Evolutionary conservation across 2,888 invertebrate genomes (phyloP).

Genomic region (Tenthredo scrophulariae): DNA sequence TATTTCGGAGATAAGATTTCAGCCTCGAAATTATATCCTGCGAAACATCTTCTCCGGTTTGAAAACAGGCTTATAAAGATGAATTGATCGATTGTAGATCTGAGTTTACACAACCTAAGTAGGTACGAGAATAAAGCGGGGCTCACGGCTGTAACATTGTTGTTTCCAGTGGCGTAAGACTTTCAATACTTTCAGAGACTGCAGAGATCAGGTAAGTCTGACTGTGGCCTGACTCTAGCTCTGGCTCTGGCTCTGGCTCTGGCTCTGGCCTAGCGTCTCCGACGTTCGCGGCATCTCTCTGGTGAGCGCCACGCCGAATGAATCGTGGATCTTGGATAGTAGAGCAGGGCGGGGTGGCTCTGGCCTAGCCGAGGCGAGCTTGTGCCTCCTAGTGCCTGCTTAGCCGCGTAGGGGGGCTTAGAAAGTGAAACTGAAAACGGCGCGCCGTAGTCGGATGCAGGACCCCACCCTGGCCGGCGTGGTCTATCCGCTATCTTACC

Average conservation of each 20-base stretch:
- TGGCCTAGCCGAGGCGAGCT: constrained; percentile 58
- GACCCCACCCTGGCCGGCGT: constrained; percentile 76
- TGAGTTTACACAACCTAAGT: constrained; percentile 48
- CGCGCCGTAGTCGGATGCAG: constrained; percentile 71
- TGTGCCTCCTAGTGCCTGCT: constrained; percentile 51
- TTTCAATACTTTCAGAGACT: constrained; percentile 8
- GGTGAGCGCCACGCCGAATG: constrained; percentile 51
- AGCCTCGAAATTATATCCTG: constrained; percentile 19
- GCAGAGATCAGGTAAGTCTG: not conserved
- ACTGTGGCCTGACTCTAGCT: not conserved
- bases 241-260: not conserved
- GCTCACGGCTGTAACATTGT: constrained; percentile 47
- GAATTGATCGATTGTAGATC: constrained; percentile 45
- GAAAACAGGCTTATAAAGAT: constrained; percentile 26
- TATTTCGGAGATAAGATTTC: constrained; percentile 47
- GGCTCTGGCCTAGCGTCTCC: not conserved
- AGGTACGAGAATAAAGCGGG: constrained; percentile 43
- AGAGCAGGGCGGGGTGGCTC: constrained; percentile 63
- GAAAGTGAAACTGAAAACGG: constrained; percentile 78
- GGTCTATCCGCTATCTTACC: constrained; percentile 64
- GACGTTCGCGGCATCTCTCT: constrained; percentile 47
- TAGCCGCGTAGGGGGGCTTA: constrained; percentile 70
- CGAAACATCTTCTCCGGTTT: constrained; percentile 31
- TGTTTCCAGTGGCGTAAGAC: constrained; percentile 51
- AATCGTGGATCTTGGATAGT: constrained; percentile 56